These are phyloP conservation scores for Catharus ustulatus DNA, from an alignment of 2,797 vertebrate genomes.

Conservation along the genomic window DNA sequence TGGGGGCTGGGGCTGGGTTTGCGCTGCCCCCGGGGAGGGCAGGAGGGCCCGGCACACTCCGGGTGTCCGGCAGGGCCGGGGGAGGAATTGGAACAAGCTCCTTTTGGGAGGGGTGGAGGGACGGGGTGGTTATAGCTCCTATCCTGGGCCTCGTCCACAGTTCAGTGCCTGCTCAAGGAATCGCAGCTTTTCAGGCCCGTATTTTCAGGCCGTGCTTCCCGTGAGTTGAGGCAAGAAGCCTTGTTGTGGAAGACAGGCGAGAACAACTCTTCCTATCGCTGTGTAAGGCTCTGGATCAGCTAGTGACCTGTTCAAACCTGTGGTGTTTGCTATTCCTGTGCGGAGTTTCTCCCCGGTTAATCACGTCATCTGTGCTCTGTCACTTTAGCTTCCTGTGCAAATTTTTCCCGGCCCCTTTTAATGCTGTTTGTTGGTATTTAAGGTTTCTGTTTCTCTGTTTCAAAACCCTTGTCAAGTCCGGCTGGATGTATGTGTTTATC, in stretches of 20 bases:
- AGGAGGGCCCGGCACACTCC: background rate
- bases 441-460: background rate
- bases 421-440: background rate
- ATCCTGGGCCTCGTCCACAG: background rate
- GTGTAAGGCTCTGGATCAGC: background rate
- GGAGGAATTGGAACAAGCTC: background rate
- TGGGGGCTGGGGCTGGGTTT: background rate
- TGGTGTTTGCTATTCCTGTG: background rate
- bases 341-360: background rate
- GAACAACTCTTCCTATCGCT: background rate
- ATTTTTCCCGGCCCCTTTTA: background rate
- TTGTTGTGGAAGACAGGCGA: background rate
- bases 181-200: background rate
- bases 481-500: background rate
- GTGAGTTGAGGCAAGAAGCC: background rate
- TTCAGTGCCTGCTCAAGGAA: background rate
- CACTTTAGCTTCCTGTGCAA: background rate
- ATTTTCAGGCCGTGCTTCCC: background rate
- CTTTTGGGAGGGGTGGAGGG: background rate
- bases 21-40: background rate
- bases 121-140: rapidly evolving
- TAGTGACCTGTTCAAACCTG: background rate
- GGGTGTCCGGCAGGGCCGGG: background rate
- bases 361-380: background rate
- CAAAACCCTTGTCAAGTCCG: background rate